These are phyloP conservation scores for Hyla sarda DNA, from an alignment of 2,113 vertebrate genomes.

Conservation along the genomic window DNA sequence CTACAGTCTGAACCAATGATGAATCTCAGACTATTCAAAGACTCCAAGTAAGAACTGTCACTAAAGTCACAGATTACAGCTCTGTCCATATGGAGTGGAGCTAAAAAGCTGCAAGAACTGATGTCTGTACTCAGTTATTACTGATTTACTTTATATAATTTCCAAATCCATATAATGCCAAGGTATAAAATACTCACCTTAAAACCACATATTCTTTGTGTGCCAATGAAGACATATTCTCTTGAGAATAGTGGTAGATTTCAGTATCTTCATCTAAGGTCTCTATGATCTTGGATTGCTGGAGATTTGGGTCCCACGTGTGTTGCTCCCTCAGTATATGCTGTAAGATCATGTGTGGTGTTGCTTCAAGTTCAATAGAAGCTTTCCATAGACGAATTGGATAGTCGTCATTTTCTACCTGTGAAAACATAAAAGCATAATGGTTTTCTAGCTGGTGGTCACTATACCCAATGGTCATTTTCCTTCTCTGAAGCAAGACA, in stretches of 20 bases:
- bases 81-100: too few species aligned
- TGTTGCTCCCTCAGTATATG: conserved; percentile 72
- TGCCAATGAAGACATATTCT: conserved; percentile 65
- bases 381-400: conserved; percentile 76
- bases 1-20: too few species aligned
- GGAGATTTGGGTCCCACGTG: conserved; percentile 71
- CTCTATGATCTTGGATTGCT: conserved; percentile 69
- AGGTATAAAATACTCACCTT: conserved; percentile 67
- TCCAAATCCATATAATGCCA: neutral
- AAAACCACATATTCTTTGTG: conserved; percentile 74
- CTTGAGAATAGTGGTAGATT: conserved; percentile 72
- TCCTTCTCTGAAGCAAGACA: neutral
- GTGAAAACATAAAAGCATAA: neutral
- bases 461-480: neutral
- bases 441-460: too few species aligned
- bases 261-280: conserved; percentile 72
- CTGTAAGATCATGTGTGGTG: conserved; percentile 70
- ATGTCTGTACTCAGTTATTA: too few species aligned
- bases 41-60: too few species aligned
- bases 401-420: conserved; percentile 72
- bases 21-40: too few species aligned
- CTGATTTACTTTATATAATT: too few species aligned
- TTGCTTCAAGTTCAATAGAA: conserved; percentile 72
- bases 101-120: too few species aligned
- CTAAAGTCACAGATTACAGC: too few species aligned